Evolutionary conservation across 2,888 invertebrate species (phyloP), one percentile per base, ranked within the genome.

Genomic region (Tubulanus polymorphus): DNA sequence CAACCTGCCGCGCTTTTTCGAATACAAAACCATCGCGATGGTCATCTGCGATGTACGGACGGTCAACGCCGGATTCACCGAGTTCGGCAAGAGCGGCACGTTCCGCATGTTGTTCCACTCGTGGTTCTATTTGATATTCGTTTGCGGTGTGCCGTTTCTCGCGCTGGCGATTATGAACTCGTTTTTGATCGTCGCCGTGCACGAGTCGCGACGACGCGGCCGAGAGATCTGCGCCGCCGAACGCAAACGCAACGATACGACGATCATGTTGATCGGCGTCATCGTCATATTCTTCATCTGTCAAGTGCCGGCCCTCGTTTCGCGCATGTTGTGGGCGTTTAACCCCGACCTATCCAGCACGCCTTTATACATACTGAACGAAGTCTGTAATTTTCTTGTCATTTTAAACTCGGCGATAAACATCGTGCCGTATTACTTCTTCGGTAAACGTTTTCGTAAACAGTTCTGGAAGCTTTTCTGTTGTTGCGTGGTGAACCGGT

Each of bases 391-490:
- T 63, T 75, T 79, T 54, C 66, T 78, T 3, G 73, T 79, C 35
- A 68, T 73, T 27, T 59, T 78, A 10, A 79, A 79, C 64, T 78
- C 78, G 26, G 76, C 79, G 54, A 71, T 76, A 45, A 79, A 79
- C 65, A 76, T 79, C 60, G 70, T 79, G 53, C 77, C 78, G 53
- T 79, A 79, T 63, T 79, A 78, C 59, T 73, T 78, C 57, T 79
- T 79, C 56, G 76, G 79, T 20, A 62, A 69, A 55, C 68, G 71
- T 53, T 79, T 79, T 59, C 69, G 79, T 3, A 61, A 62, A 27
- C 72, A 77, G 57, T 75, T 78, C 62, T 72, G 73, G 72, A 59
- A 67, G 30, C 53, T 74, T 6, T 75, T 77, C 62, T 74, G 75
- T 56, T 60, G 61, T 10, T 73, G 71, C 54, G 62, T 71, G 45